These are phyloP conservation scores for Pteromalus puparum DNA, from an alignment of 1,140 invertebrate species.

Conservation along the genomic window DNA sequence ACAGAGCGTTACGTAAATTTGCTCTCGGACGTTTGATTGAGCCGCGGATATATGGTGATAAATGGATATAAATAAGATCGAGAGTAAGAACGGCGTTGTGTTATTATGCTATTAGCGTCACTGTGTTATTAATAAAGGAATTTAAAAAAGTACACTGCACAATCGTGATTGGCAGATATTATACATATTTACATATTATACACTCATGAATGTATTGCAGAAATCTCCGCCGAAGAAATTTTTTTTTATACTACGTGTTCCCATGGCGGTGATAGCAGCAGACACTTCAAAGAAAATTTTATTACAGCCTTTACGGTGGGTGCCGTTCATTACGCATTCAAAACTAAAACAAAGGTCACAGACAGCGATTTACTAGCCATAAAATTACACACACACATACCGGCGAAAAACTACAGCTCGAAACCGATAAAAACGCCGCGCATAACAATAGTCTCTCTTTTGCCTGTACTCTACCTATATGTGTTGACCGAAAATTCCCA, in stretches of 20 bases:
- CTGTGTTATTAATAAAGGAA: background rate
- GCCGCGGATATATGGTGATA: background rate
- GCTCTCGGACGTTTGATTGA: background rate
- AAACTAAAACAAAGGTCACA: conserved; percentile 1
- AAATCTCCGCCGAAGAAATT: background rate
- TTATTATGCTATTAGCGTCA: background rate
- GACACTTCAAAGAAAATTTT: background rate
- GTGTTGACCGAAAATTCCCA: background rate
- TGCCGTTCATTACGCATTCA: background rate
- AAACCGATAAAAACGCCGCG: background rate
- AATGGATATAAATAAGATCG: background rate
- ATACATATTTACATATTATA: background rate
- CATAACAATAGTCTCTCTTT: background rate
- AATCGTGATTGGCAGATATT: background rate
- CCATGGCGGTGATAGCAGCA: background rate
- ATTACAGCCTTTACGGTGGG: background rate
- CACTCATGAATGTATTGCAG: background rate
- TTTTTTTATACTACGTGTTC: background rate
- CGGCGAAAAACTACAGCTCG: background rate
- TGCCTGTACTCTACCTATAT: too few relatives aligned
- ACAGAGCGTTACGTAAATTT: too few relatives aligned
- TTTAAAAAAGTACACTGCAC: background rate
- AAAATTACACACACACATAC: background rate
- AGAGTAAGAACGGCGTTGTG: background rate
- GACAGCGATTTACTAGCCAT: background rate